Evolutionary conservation across 2,113 vertebrate species (phyloP), one percentile per base, ranked within the genome.

Genomic region (Toxotes chatareus): DNA sequence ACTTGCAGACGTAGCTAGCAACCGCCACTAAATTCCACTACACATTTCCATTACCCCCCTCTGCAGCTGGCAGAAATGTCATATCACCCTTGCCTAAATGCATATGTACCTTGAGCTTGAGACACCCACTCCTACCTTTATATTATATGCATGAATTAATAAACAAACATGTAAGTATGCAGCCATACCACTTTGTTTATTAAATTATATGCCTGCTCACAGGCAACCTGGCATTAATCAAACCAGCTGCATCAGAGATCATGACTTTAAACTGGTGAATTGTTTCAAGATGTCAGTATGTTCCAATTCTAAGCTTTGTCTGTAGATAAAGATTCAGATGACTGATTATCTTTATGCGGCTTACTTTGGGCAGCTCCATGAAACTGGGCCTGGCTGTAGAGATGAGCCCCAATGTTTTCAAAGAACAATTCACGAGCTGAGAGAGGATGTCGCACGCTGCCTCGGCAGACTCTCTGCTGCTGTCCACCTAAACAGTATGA

Each of bases 321-420:
- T 59, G 56, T 19, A 38, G 27, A 47, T 61, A 14, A 72, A 83
- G 31, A 67, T n/a, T 7, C 7, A 46, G 1, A 57, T 27, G 34
- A n/a, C 32, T 27, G 59, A 67, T 42, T 8, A 47, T 61, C 11
- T 46, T 59, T 17, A 42, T n/a, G 51, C 55, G n/a, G 31, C 79
- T 70, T 95, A 99, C 97, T 97, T 98, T 98, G 74, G 97, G 97
- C 93, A 99, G 95, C 93, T 99, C 97, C 97, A 99, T 97, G 93
- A 99, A 98, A 93, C 98, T 99, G 89, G 98, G 98, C 66, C 97
- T 96, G 77, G 98, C 98, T 46, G 98, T 99, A 83, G 98, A 99
- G 94, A 99, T 98, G 84, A 99, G 95, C 79, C 97, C 97, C 80
- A 99, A 93, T 34, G 97, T 99, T 94, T 99, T 99, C 80, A 99